Conservation (phyloP, 1,140 invertebrate genomes). For the Mycetomoellerius zeteki region DNA sequence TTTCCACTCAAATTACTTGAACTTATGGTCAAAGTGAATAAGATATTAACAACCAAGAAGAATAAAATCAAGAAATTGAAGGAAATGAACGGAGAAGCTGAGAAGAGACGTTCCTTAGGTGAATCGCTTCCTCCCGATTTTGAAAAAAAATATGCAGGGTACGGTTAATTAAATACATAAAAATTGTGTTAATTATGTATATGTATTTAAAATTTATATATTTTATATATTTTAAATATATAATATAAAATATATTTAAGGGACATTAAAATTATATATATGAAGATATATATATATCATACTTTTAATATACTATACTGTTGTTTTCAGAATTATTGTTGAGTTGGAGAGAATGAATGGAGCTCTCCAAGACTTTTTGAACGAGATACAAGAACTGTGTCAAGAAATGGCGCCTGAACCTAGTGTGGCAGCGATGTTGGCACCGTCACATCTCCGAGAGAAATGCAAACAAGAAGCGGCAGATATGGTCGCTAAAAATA, state of each 20-base stretch:
- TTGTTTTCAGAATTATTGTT: constrained; percentile 89
- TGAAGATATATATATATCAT: neutral
- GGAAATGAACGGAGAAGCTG: constrained; percentile 96
- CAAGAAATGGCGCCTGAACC: constrained; percentile 96
- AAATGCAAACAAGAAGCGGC: constrained; percentile 94
- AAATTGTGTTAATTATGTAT: neutral
- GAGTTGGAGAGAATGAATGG: constrained; percentile 97
- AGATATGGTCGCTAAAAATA: constrained; percentile 93
- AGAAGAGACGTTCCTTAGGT: constrained; percentile 94
- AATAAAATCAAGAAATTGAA: constrained; percentile 93
- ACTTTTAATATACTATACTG: constrained; percentile 14
- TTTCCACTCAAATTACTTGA: constrained; percentile 95
- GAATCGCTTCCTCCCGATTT: constrained; percentile 94
- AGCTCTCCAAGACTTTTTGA: constrained; percentile 94
- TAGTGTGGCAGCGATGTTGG: constrained; percentile 94
- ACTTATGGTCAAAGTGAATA: constrained; percentile 95
- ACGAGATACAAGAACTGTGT: constrained; percentile 94
- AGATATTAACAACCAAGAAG: constrained; percentile 94
- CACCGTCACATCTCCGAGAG: constrained; percentile 95
- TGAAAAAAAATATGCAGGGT: constrained; percentile 95
- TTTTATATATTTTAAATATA: too few relatives aligned
- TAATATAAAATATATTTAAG: too few relatives aligned
- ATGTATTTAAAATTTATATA: neutral
- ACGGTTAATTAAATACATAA: constrained; percentile 35
- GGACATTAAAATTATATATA: too few relatives aligned